phyloP scores from a whole-genome alignment of 2,888 invertebrate species.

The Andrena hattorfiana region DNA sequence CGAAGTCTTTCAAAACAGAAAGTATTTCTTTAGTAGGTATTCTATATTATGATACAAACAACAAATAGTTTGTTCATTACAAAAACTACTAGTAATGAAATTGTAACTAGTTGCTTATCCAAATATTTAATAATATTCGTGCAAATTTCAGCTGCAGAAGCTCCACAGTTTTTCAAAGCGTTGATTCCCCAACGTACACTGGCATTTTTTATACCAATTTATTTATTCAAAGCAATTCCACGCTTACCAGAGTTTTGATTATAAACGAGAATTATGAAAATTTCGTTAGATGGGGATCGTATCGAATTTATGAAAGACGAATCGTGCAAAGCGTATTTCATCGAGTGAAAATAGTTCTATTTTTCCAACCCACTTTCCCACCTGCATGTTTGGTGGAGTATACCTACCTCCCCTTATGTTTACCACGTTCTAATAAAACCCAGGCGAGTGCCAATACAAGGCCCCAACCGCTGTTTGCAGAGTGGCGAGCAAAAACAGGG shows the following conservation, averaged over 20 bases:
- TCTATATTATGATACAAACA: too few relatives aligned
- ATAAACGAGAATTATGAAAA: background rate
- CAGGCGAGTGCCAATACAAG: slow-evolving; percentile 18
- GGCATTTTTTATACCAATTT: background rate
- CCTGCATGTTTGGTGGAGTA: slow-evolving; percentile 7
- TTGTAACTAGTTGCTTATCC: too few relatives aligned
- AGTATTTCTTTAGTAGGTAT: too few relatives aligned
- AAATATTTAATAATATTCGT: too few relatives aligned
- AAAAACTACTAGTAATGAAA: too few relatives aligned
- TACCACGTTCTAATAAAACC: slow-evolving; percentile 39
- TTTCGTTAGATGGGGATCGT: background rate
- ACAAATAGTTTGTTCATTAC: too few relatives aligned
- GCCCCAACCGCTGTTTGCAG: background rate
- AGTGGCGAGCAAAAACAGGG: slow-evolving; percentile 1
- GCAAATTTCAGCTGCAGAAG: too few relatives aligned
- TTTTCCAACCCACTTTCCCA: slow-evolving; percentile 24
- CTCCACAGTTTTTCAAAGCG: too few relatives aligned
- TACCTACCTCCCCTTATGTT: slow-evolving; percentile 5
- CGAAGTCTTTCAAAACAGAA: too few relatives aligned
- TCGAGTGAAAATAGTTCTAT: background rate
- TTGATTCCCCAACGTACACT: too few relatives aligned
- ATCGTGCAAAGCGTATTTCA: background rate
- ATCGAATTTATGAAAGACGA: slow-evolving; percentile 3
- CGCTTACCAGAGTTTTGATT: background rate
- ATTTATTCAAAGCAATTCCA: background rate